Evolutionary conservation across 2,888 invertebrate genomes (phyloP).

Genomic region (Dusona sp.): DNA sequence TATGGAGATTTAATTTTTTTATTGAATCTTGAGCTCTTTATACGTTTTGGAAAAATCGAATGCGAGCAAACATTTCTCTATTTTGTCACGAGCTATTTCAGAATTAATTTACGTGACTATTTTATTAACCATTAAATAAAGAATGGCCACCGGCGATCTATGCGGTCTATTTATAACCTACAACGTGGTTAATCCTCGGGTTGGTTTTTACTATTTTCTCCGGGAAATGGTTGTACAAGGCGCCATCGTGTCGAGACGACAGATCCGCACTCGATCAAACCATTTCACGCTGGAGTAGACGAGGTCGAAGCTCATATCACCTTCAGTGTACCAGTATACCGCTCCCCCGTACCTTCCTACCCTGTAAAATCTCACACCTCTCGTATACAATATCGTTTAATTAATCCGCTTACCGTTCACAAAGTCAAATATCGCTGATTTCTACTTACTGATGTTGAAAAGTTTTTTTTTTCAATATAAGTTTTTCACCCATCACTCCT

Average conservation of each 20-base stretch:
- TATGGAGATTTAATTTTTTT: background rate
- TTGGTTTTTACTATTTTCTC: slow-evolving; percentile 56
- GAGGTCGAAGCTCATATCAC: slow-evolving; percentile 67
- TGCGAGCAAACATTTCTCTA: background rate
- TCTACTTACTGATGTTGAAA: background rate
- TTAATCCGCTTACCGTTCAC: slow-evolving; percentile 52
- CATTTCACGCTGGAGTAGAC: slow-evolving; percentile 72
- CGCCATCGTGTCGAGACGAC: slow-evolving; percentile 73
- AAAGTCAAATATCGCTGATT: slow-evolving; percentile 11
- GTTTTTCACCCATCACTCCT: too few relatives aligned
- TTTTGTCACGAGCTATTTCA: background rate
- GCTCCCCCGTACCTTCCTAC: slow-evolving; percentile 6
- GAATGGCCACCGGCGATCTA: slow-evolving; percentile 21
- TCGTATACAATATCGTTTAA: slow-evolving; percentile 46
- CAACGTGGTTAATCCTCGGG: slow-evolving; percentile 33
- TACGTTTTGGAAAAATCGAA: background rate
- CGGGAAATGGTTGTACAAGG: slow-evolving; percentile 62
- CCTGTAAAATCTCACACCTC: slow-evolving; percentile 39
- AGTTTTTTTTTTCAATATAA: background rate
- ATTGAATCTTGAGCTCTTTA: background rate
- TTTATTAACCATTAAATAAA: slow-evolving; percentile 54
- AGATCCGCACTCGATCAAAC: slow-evolving; percentile 70
- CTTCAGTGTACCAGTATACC: slow-evolving; percentile 39
- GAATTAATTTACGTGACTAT: slow-evolving; percentile 20
- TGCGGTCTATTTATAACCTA: slow-evolving; percentile 37